These are phyloP conservation scores for Pseudolycoriella hygida DNA, from an alignment of 2,888 invertebrate species.

Conservation along the genomic window DNA sequence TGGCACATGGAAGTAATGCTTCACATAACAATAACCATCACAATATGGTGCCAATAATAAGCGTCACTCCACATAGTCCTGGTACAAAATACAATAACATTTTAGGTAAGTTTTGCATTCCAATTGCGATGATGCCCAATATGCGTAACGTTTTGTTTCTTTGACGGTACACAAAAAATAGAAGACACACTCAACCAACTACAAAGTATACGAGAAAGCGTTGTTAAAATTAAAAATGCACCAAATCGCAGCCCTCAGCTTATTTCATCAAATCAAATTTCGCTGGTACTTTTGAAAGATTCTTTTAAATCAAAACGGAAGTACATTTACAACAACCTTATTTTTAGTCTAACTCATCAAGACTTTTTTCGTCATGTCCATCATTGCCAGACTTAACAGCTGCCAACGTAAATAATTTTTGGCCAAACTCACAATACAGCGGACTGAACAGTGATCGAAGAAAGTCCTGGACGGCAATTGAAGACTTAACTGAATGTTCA, in stretches of 20 bases:
- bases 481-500: constrained; percentile 41
- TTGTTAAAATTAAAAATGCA: constrained; percentile 30
- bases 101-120: constrained; percentile 27
- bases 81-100: constrained; percentile 52
- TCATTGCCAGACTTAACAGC: constrained; percentile 26
- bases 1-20: constrained; percentile 7
- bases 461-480: constrained; percentile 78
- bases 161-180: constrained; percentile 8
- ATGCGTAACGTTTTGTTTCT: not conserved
- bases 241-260: constrained; percentile 18
- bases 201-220: constrained; percentile 29
- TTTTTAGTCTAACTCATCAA: constrained; percentile 15
- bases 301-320: too few species aligned
- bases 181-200: constrained; percentile 28
- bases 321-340: not conserved
- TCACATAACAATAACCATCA: constrained; percentile 7
- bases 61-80: constrained; percentile 76
- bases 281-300: constrained; percentile 8
- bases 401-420: constrained; percentile 18
- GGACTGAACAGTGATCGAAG: constrained; percentile 32
- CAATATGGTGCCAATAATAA: constrained; percentile 59
- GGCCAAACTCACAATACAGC: constrained; percentile 25
- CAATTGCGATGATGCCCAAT: not conserved
- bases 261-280: constrained; percentile 8
- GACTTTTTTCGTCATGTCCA: constrained; percentile 18